These are phyloP conservation scores for Diplazon laetatorius DNA, from an alignment of 2,888 invertebrate species.

Conservation along the genomic window DNA sequence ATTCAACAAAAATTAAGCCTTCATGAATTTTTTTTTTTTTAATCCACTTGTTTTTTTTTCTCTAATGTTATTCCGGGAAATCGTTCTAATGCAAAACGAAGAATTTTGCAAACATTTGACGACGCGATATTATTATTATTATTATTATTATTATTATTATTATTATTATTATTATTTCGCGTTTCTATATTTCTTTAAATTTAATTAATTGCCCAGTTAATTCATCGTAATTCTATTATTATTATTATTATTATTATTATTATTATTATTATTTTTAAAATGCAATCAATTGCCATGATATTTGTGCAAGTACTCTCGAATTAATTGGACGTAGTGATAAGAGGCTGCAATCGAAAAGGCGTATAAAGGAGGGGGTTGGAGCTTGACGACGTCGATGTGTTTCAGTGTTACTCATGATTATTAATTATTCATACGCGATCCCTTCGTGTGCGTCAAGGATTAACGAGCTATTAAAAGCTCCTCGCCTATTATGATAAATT, in stretches of 20 bases:
- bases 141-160: no score
- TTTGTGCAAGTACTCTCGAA: background rate
- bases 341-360: no score
- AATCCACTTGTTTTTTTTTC: background rate
- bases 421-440: slow-evolving; percentile 32
- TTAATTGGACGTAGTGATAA: background rate
- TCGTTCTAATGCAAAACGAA: background rate
- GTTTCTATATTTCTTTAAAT: no score
- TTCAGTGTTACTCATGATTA: slow-evolving; percentile 8
- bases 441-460: slow-evolving; percentile 19
- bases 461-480: slow-evolving; percentile 28
- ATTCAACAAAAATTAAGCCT: background rate
- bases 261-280: background rate
- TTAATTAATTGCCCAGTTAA: no score
- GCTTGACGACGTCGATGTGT: slow-evolving; percentile 35
- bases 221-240: no score
- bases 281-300: background rate
- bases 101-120: background rate
- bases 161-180: no score
- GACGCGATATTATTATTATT: no score
- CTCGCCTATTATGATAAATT: slow-evolving; percentile 19
- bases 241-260: no score
- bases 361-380: background rate
- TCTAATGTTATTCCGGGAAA: background rate
- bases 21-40: background rate